A percentile compares a stretch with the other conserved stretches of the same genome.
phyloP scores from a whole-genome alignment of 2,797 vertebrate genomes.

The Argentina silus region DNA sequence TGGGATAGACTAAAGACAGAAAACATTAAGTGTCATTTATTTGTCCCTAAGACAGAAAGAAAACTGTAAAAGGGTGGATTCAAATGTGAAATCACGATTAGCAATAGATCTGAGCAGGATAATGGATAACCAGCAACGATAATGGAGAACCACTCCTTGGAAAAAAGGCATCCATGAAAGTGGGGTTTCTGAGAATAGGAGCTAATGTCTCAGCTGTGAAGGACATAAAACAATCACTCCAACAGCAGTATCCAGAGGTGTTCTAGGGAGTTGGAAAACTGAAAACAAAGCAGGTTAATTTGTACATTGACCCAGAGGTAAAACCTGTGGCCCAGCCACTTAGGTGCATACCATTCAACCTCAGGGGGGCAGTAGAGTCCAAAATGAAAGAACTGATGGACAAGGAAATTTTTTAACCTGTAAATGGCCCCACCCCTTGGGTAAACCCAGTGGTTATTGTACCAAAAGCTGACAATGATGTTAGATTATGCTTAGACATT shows the following conservation, averaged over 20 bases:
- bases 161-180: conserved; percentile 8
- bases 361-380: conserved; percentile 10
- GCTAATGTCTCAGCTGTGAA: conserved; percentile 16
- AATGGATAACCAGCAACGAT: conserved; percentile 23
- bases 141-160: conserved; percentile 25
- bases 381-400: conserved; percentile 13
- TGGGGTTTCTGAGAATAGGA: conserved; percentile 8
- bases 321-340: conserved; percentile 25
- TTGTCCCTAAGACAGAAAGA: too few species aligned
- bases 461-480: conserved; percentile 14
- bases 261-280: conserved; percentile 15
- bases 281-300: conserved; percentile 25
- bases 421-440: conserved; percentile 21
- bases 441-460: conserved; percentile 26
- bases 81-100: conserved; percentile 21
- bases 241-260: conserved; percentile 21
- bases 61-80: conserved; percentile 19
- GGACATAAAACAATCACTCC: conserved; percentile 16
- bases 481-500: conserved; percentile 22
- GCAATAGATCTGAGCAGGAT: conserved; percentile 22
- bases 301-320: conserved; percentile 12
- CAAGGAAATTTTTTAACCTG: conserved; percentile 24
- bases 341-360: conserved; percentile 7
- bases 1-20: conserved; percentile 19
- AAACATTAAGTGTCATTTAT: conserved; percentile 3